These are phyloP conservation scores for Numenius phaeopus DNA, from an alignment of 2,797 vertebrate species.

Conservation along the genomic window DNA sequence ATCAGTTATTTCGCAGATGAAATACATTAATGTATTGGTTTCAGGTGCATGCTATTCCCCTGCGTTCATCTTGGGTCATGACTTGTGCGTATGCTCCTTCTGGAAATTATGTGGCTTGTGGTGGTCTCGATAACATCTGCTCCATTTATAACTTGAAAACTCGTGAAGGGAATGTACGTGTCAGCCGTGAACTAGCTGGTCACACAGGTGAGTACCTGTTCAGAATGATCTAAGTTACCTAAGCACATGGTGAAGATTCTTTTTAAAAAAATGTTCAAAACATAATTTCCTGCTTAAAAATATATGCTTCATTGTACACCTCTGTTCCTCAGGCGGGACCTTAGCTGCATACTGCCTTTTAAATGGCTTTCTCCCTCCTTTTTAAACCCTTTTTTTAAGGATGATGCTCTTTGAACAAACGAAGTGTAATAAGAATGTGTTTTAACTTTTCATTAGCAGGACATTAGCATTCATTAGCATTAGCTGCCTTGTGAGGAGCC, in stretches of 20 bases:
- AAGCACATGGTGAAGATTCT: background rate
- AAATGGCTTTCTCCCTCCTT: background rate
- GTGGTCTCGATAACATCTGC: constrained; percentile 98
- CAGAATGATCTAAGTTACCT: background rate
- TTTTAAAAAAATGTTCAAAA: background rate
- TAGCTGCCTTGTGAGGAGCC: background rate
- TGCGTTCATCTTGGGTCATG: constrained; percentile 99
- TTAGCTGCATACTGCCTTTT: background rate
- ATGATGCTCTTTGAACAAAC: background rate
- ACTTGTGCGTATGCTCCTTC: constrained; percentile 98
- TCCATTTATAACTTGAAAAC: constrained; percentile 99
- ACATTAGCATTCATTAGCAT: too few species aligned
- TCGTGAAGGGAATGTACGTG: constrained; percentile 97
- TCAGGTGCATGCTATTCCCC: constrained; percentile 96
- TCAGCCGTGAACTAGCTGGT: constrained; percentile 96
- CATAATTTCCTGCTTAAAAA: background rate
- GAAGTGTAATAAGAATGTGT: background rate
- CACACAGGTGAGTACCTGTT: constrained; percentile 89
- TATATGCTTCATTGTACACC: background rate
- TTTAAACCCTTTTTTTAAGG: background rate
- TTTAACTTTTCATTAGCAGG: background rate
- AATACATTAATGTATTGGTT: background rate
- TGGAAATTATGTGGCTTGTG: constrained; percentile 97
- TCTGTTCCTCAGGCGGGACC: background rate
- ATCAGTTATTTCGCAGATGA: background rate